Evolutionary conservation across 2,113 vertebrate species (phyloP).

Genomic region (Polypterus senegalus): DNA sequence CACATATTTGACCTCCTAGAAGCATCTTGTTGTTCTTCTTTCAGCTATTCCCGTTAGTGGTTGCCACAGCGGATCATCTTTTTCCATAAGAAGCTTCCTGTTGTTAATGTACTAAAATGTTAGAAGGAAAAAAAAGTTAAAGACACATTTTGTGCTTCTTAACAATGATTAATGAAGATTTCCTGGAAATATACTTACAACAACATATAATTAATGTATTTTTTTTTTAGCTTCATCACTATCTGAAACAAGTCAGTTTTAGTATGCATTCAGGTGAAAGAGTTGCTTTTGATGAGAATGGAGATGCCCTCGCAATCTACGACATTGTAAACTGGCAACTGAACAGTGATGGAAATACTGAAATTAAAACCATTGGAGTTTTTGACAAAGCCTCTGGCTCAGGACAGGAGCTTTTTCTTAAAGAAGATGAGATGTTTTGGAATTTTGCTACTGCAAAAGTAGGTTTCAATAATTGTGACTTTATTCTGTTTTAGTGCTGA

Average conservation of each 20-base stretch:
- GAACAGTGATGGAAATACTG: conserved; percentile 32
- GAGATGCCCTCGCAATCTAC: conserved; percentile 49
- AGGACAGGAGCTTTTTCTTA: conserved; percentile 44
- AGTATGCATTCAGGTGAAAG: conserved; percentile 33
- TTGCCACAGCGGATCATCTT: too few species aligned
- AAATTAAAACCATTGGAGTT: conserved; percentile 44
- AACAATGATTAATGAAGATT: too few species aligned
- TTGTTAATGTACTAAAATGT: too few species aligned
- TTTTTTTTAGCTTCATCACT: conserved; percentile 40
- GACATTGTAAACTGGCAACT: conserved; percentile 57
- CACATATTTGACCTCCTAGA: too few species aligned
- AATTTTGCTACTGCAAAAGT: conserved; percentile 45
- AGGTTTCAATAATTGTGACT: conserved; percentile 37
- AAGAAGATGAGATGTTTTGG: conserved; percentile 42
- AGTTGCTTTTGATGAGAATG: conserved; percentile 53
- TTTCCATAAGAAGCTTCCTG: too few species aligned
- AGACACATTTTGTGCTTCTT: too few species aligned
- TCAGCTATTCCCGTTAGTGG: too few species aligned
- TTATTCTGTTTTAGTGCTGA: too few species aligned
- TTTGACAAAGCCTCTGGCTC: conserved; percentile 42
- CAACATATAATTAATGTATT: neutral
- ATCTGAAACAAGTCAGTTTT: conserved; percentile 46
- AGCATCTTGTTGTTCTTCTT: too few species aligned
- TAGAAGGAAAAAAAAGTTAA: too few species aligned
- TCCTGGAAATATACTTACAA: too few species aligned